Evolutionary conservation across 2,888 invertebrate genomes (phyloP), one percentile per base, ranked within the genome.

Genomic region (Amphipoea oculea): DNA sequence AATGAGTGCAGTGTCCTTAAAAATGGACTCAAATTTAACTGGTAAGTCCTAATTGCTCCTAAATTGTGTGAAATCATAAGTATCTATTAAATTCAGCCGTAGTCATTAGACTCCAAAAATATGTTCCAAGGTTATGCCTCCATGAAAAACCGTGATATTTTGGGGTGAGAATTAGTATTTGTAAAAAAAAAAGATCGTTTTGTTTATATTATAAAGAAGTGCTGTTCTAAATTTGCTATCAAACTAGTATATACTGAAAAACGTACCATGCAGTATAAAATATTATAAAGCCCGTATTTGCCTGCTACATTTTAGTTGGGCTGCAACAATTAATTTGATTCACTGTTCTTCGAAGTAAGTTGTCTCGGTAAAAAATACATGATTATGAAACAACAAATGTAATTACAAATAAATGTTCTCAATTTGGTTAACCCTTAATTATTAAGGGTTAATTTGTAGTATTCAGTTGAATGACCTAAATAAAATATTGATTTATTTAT

Each of bases 21-120:
- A 92, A 92, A 95, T 95, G 95, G 96, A 96, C 89, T 92, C 95
- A 51, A 93, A 95, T 83, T 89, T 94, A 42, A 96, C 96, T 45
- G 92, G 96, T 95, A 89, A 91, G 93, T 90, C 62, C 48, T 54
- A 1, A 11, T 70, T 69, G 7, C 20, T 69, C 9, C n/a, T 40
- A 40, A 63, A 76, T 60, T 17, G 9, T 40, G 36, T 20, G 20
- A 51, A 67, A 65, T 60, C 3, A 4, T 23, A 23, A 2, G 4
- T 40, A 68, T 5, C 29, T 63, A 54, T 17, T 65, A 40, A 17
- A 23, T 60, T 65, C 20, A 12, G n/a, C 12, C 14, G 29, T 54
- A 17, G 20, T 60, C 48, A n/a, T 14, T 65, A n/a, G 20, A 65
- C 71, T 86, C 86, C 76, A 71, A 79, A 79, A 86, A 86, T 85